Evolutionary conservation across 2,888 invertebrate species (phyloP).

Genomic region (Philonicus albiceps): DNA sequence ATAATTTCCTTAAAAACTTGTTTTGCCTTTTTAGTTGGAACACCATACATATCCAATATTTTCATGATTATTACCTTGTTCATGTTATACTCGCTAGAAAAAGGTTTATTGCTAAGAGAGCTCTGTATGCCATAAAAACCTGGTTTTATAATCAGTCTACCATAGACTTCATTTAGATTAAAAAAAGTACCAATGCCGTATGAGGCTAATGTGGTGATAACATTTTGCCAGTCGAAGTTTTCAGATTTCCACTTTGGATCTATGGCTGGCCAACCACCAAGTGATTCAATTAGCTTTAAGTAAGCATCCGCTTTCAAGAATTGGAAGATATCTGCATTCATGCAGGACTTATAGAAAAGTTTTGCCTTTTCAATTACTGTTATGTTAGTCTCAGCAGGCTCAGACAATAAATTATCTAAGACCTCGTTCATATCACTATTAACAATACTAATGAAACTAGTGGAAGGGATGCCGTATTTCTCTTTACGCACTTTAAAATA

Average conservation of each 20-base stretch:
- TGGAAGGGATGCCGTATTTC: neutral
- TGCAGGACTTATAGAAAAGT: neutral
- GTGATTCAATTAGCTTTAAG: neutral
- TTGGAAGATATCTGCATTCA: neutral
- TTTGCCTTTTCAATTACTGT: neutral
- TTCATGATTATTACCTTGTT: neutral
- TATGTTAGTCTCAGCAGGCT: neutral
- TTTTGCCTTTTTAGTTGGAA: neutral
- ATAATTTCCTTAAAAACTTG: neutral
- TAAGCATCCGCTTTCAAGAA: neutral
- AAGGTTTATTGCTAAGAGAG: neutral
- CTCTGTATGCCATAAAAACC: neutral
- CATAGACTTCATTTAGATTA: neutral
- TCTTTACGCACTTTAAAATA: conserved; percentile 6
- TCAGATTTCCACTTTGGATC: neutral
- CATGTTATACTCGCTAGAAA: neutral
- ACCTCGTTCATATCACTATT: neutral
- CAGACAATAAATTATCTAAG: neutral
- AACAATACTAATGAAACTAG: neutral
- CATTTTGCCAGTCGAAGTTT: neutral
- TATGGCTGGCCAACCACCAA: conserved; percentile 2
- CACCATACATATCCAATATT: neutral
- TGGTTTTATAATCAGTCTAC: neutral
- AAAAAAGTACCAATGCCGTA: neutral
- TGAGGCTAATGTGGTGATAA: neutral